Percentiles rank a stretch among this genome's conserved stretches.
Conservation (phyloP, 1,140 invertebrate genomes). For the Ridgeia piscesae region DNA sequence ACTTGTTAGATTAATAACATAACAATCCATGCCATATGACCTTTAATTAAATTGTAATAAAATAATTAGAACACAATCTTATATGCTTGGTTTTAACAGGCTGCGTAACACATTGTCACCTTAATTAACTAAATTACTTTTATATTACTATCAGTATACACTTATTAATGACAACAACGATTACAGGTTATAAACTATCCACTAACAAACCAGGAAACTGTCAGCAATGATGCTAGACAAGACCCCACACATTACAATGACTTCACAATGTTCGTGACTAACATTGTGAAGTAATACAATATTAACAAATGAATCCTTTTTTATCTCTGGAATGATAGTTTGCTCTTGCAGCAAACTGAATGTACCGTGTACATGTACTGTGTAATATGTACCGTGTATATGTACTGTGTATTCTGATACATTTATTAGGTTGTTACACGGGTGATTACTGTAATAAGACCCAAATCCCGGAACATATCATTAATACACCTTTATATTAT, state of each 20-base stretch:
- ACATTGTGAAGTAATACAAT: background rate
- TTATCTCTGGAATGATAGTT: background rate
- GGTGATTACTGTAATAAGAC: background rate
- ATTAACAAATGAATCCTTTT: background rate
- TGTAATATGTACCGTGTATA: background rate
- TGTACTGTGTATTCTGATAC: background rate
- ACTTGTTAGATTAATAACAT: background rate
- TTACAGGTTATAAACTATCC: background rate
- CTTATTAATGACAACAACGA: background rate
- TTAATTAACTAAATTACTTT: background rate
- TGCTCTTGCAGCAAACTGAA: background rate
- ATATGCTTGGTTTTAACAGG: background rate
- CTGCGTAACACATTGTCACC: background rate
- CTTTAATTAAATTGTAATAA: no score
- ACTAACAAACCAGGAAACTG: background rate
- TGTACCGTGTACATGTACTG: background rate
- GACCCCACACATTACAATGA: background rate
- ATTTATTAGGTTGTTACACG: background rate
- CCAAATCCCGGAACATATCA: background rate
- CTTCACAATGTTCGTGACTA: background rate
- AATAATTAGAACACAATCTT: no score
- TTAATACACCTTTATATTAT: background rate
- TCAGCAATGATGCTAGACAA: background rate
- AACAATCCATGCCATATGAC: no score
- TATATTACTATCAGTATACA: no score